These are phyloP conservation scores for Crotophaga sulcirostris DNA, from an alignment of 2,113 vertebrate genomes.

Conservation along the genomic window DNA sequence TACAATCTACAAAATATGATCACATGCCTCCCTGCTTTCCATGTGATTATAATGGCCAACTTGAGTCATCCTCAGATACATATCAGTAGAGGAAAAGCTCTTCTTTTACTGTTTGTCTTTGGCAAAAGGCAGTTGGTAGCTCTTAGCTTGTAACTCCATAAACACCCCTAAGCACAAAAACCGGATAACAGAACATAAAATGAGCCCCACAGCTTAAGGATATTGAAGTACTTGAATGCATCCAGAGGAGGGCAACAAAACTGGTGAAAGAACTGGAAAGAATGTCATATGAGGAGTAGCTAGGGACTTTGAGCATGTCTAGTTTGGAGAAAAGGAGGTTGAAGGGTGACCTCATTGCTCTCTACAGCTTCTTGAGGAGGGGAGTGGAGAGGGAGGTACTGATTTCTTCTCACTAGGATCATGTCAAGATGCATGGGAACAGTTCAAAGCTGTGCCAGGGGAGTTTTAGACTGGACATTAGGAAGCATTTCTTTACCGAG, in stretches of 20 bases:
- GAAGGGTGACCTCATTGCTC: not conserved
- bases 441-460: not conserved
- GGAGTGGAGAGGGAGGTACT: not conserved
- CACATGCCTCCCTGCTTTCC: not conserved
- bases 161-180: not conserved
- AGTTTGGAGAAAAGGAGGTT: not conserved
- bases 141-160: not conserved
- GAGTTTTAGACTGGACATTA: not conserved
- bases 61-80: not conserved
- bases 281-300: not conserved
- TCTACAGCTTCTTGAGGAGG: not conserved
- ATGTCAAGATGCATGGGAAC: fast-evolving
- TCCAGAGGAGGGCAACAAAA: not conserved
- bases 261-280: not conserved
- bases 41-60: not conserved
- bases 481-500: not conserved
- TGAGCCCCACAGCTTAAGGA: not conserved
- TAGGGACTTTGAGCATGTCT: not conserved
- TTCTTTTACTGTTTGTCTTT: not conserved
- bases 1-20: not conserved
- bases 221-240: not conserved
- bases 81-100: not conserved
- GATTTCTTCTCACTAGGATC: not conserved
- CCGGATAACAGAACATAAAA: not conserved
- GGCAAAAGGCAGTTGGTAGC: not conserved